These are phyloP conservation scores for Liodrosophila aerea DNA, from an alignment of 2,888 invertebrate genomes.

Conservation along the genomic window DNA sequence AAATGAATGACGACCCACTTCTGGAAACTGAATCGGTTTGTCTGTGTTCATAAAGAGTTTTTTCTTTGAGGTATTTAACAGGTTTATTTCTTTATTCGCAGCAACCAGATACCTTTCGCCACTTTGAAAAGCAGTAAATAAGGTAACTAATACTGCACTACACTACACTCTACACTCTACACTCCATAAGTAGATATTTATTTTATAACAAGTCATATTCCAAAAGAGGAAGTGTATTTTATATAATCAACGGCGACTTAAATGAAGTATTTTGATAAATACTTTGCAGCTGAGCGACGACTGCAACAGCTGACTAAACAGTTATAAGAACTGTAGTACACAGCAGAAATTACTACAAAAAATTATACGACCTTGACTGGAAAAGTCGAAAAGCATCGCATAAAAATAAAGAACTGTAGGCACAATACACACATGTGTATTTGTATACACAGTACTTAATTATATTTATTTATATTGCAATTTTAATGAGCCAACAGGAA, in stretches of 20 bases:
- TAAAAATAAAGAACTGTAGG: neutral
- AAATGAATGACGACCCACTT: slow-evolving; percentile 42
- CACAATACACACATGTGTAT: too few relatives aligned
- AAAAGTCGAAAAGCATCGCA: slow-evolving; percentile 4
- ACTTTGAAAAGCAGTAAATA: too few relatives aligned
- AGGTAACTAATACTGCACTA: too few relatives aligned
- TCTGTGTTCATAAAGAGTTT: slow-evolving; percentile 24
- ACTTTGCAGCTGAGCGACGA: too few relatives aligned
- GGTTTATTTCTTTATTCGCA: slow-evolving; percentile 28
- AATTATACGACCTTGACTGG: neutral
- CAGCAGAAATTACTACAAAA: slow-evolving; percentile 11
- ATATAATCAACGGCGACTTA: too few relatives aligned
- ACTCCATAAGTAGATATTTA: slow-evolving; percentile 3
- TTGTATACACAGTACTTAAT: too few relatives aligned
- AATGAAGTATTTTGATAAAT: too few relatives aligned
- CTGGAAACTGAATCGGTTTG: slow-evolving; percentile 39
- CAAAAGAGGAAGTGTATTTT: too few relatives aligned
- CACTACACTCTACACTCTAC: too few relatives aligned
- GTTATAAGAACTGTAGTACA: slow-evolving; percentile 18
- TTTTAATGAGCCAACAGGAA: too few relatives aligned
- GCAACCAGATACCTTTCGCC: slow-evolving; percentile 38
- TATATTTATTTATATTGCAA: too few relatives aligned
- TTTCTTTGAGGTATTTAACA: slow-evolving; percentile 24
- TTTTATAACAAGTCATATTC: too few relatives aligned
- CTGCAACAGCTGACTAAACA: neutral